These are phyloP conservation scores for Spilarctia lutea DNA, from an alignment of 2,888 invertebrate species.

Conservation along the genomic window DNA sequence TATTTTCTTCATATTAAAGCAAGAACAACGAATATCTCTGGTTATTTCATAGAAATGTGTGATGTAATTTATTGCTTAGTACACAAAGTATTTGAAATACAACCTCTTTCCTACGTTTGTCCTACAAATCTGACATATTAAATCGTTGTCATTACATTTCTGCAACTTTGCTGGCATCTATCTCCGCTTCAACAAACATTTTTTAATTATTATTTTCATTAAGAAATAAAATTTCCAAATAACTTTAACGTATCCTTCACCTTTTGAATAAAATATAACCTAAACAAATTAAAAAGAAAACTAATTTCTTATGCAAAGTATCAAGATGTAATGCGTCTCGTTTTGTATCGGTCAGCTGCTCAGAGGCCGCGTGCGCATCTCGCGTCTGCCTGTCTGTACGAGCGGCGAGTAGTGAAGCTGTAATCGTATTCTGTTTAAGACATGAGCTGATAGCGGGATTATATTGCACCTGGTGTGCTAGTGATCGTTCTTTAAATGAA, in stretches of 20 bases:
- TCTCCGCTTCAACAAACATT: too few relatives aligned
- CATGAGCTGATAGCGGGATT: conserved; percentile 30
- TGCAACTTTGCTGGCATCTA: too few relatives aligned
- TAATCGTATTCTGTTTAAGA: conserved; percentile 16
- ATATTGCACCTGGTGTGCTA: conserved; percentile 7
- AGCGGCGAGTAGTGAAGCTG: conserved; percentile 47
- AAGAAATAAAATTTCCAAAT: not conserved
- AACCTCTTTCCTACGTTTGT: too few relatives aligned
- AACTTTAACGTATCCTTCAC: not conserved
- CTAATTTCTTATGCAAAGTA: conserved; percentile 52
- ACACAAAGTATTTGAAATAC: too few relatives aligned
- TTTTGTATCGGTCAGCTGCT: conserved; percentile 58
- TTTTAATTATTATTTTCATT: not conserved
- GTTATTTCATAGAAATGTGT: too few relatives aligned
- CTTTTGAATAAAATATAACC: not conserved
- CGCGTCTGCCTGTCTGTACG: conserved; percentile 67
- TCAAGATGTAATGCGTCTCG: conserved; percentile 54
- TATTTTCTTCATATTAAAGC: too few relatives aligned
- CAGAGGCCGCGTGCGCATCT: conserved; percentile 73
- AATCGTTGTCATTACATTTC: too few relatives aligned
- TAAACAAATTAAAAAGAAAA: not conserved
- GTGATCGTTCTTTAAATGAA: not conserved
- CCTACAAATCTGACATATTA: too few relatives aligned
- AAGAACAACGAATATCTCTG: too few relatives aligned
- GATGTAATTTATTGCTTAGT: too few relatives aligned